phyloP scores from a whole-genome alignment of 2,888 invertebrate species.

The Phlogophora meticulosa region DNA sequence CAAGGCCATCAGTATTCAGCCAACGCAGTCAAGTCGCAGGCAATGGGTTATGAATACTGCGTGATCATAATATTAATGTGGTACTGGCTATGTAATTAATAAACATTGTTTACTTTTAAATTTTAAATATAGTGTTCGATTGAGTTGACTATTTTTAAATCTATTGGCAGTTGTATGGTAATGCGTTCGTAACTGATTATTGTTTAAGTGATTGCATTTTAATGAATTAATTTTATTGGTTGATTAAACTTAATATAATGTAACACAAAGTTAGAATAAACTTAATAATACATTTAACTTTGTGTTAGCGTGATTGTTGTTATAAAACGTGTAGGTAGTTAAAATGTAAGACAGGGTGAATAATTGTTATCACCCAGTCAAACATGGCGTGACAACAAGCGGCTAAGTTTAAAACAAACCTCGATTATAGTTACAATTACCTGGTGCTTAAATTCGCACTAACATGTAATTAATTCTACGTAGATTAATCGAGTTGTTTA shows the following conservation, averaged over 20 bases:
- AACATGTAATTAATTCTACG: neutral
- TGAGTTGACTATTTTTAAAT: constrained; percentile 28
- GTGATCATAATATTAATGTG: constrained; percentile 40
- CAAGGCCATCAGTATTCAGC: constrained; percentile 33
- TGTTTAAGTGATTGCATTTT: neutral
- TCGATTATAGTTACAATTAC: neutral
- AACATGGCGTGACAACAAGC: constrained; percentile 22
- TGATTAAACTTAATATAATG: too few species aligned
- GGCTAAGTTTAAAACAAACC: constrained; percentile 5
- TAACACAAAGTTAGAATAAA: too few species aligned
- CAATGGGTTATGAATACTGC: constrained; percentile 50
- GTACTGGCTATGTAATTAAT: constrained; percentile 50
- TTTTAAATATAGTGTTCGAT: constrained; percentile 39
- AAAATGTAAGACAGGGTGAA: constrained; percentile 2
- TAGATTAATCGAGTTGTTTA: constrained; percentile 1
- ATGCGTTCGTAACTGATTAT: neutral
- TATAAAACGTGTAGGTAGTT: neutral
- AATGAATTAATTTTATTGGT: neutral
- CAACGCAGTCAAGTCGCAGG: constrained; percentile 8
- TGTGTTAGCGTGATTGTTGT: neutral
- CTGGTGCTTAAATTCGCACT: neutral
- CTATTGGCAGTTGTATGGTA: constrained; percentile 9
- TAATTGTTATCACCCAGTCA: constrained; percentile 17
- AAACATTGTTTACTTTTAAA: constrained; percentile 53
- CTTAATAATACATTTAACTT: too few species aligned